These are phyloP conservation scores for Thelaira solivaga DNA, from an alignment of 2,888 invertebrate genomes.

Conservation along the genomic window DNA sequence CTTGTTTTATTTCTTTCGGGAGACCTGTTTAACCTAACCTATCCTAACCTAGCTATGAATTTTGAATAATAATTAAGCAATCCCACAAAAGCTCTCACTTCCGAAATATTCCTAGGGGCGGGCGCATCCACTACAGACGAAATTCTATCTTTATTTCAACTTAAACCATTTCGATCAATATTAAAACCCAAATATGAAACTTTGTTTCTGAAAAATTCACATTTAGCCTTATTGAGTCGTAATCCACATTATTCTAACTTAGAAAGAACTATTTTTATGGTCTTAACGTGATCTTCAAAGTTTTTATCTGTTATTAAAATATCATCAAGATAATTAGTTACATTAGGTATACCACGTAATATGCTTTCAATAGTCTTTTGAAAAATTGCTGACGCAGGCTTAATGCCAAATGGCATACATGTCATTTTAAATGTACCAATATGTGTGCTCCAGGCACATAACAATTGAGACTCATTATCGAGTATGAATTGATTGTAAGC, in stretches of 20 bases:
- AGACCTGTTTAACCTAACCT: no score
- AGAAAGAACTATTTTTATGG: constrained; percentile 27
- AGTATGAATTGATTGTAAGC: no score
- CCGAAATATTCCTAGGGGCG: constrained; percentile 33
- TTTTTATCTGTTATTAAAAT: constrained; percentile 35
- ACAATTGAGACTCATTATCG: no score
- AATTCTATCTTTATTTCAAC: constrained; percentile 31
- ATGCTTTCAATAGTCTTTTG: constrained; percentile 30
- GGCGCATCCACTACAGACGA: constrained; percentile 27
- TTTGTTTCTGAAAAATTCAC: constrained; percentile 40
- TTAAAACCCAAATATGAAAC: constrained; percentile 44
- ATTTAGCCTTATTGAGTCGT: constrained; percentile 35
- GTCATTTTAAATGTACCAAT: constrained; percentile 30
- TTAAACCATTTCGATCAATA: constrained; percentile 36
- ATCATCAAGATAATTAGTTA: constrained; percentile 42
- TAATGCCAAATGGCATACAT: no score
- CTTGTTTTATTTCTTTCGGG: no score
- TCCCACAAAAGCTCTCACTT: constrained; percentile 38
- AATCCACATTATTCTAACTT: constrained; percentile 20
- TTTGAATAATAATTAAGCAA: constrained; percentile 56
- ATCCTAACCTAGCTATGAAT: no score
- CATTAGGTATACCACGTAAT: constrained; percentile 19
- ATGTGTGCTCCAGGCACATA: constrained; percentile 25
- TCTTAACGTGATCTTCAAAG: constrained; percentile 41
- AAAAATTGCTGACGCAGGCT: no score